Percentiles rank a stretch among this genome's conserved stretches.
phyloP scores from a whole-genome alignment of 2,888 invertebrate genomes.

The Vannuccia rotundouncinata region DNA sequence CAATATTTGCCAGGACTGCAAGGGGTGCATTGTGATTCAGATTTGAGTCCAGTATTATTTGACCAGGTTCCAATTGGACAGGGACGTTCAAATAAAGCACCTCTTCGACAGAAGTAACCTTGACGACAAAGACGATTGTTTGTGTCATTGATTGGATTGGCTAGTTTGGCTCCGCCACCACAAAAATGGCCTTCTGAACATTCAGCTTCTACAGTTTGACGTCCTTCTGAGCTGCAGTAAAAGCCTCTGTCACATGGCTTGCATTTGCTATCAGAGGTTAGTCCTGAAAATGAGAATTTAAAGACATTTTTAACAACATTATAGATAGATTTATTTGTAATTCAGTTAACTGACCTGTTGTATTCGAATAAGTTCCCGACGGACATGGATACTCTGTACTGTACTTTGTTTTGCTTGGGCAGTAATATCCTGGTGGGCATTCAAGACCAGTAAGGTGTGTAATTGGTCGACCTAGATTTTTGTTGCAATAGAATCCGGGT shows the following conservation, averaged over 20 bases:
- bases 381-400: conserved; percentile 48
- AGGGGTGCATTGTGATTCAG: conserved; percentile 45
- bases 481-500: conserved; percentile 49
- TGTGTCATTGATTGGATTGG: background rate
- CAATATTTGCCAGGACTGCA: conserved; percentile 42
- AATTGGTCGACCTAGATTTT: too few relatives aligned
- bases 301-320: too few relatives aligned
- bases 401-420: conserved; percentile 44
- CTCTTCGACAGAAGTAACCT: background rate
- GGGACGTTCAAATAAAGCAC: conserved; percentile 41
- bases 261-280: background rate
- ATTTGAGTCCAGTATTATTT: conserved; percentile 48
- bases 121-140: background rate
- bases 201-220: background rate
- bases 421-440: conserved; percentile 48
- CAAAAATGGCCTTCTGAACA: background rate
- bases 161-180: background rate
- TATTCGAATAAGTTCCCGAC: conserved; percentile 46
- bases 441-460: conserved; percentile 45
- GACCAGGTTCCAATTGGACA: conserved; percentile 45
- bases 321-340: too few relatives aligned
- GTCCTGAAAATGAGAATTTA: too few relatives aligned
- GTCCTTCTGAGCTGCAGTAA: background rate
- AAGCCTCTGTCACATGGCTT: background rate
- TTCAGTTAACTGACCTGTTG: background rate